Evolutionary conservation across 1,140 invertebrate species (phyloP).

Genomic region (Ceratosolen fusciceps): DNA sequence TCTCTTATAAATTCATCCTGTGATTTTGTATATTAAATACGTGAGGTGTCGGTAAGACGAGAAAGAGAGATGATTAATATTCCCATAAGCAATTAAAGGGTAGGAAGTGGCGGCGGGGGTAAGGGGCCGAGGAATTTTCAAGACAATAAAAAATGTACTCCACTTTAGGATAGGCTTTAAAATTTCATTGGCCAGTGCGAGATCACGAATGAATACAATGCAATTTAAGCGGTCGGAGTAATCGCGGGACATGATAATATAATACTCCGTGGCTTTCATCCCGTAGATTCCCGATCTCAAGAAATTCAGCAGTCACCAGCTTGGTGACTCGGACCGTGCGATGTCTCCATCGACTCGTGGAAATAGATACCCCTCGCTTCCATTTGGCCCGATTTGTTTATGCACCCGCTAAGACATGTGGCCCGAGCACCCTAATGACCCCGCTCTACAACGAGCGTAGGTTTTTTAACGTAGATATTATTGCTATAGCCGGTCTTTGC

Average conservation of each 20-base stretch:
- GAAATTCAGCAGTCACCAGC: conserved; percentile 30
- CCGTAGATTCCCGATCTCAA: conserved; percentile 1
- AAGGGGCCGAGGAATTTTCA: not conserved
- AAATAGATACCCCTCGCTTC: conserved; percentile 64
- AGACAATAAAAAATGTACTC: not conserved
- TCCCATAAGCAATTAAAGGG: not conserved
- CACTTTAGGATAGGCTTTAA: not conserved
- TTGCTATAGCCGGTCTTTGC: conserved; percentile 51
- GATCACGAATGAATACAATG: not conserved
- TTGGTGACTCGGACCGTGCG: conserved; percentile 48
- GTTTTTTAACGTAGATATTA: conserved; percentile 64
- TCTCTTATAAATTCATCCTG: no score
- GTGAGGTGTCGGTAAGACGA: no score
- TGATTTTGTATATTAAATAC: no score
- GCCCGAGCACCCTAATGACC: conserved; percentile 50
- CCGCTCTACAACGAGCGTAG: conserved; percentile 52
- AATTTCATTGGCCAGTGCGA: not conserved
- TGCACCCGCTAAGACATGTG: conserved; percentile 60
- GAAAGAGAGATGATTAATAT: not conserved
- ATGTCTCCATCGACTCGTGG: conserved; percentile 69
- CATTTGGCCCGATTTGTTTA: conserved; percentile 64
- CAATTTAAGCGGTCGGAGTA: conserved; percentile 3
- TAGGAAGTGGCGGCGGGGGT: not conserved
- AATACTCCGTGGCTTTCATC: not conserved
- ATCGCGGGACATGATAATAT: not conserved